Evolutionary conservation across 2,888 invertebrate genomes (phyloP).

Genomic region (Rhodophaea formosa): DNA sequence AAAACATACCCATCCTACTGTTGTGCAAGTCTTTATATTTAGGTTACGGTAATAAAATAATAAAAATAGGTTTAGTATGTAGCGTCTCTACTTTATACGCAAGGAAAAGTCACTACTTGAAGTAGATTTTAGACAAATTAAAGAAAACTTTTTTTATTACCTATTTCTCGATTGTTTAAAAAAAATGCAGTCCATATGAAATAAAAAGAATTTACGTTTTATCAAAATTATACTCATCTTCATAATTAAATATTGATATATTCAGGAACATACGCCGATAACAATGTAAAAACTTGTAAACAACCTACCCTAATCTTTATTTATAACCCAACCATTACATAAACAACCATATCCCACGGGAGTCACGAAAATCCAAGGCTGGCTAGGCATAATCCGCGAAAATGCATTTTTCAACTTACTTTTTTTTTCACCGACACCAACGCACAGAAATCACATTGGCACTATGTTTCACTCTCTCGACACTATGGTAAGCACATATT

Average conservation of each 20-base stretch:
- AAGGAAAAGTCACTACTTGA: too few species aligned
- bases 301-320: constrained; percentile 19
- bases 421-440: not conserved
- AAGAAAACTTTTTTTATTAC: too few species aligned
- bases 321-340: constrained; percentile 26
- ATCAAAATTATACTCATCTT: not conserved
- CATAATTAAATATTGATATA: not conserved
- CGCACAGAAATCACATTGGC: constrained; percentile 18
- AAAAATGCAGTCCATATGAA: too few species aligned
- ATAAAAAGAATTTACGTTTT: too few species aligned
- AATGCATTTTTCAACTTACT: constrained; percentile 19
- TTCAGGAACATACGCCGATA: not conserved
- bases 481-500: constrained; percentile 32
- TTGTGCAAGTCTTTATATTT: too few species aligned
- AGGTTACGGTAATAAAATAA: too few species aligned
- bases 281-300: not conserved
- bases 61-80: too few species aligned
- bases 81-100: too few species aligned
- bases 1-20: too few species aligned
- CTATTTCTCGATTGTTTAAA: too few species aligned
- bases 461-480: not conserved
- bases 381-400: constrained; percentile 6
- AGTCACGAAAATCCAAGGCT: constrained; percentile 16
- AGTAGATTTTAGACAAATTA: too few species aligned
- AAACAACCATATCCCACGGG: constrained; percentile 22